A percentile compares a stretch with the other conserved stretches of the same genome.
phyloP scores from a whole-genome alignment of 1,140 invertebrate genomes.

The Rhynchophorus ferrugineus region DNA sequence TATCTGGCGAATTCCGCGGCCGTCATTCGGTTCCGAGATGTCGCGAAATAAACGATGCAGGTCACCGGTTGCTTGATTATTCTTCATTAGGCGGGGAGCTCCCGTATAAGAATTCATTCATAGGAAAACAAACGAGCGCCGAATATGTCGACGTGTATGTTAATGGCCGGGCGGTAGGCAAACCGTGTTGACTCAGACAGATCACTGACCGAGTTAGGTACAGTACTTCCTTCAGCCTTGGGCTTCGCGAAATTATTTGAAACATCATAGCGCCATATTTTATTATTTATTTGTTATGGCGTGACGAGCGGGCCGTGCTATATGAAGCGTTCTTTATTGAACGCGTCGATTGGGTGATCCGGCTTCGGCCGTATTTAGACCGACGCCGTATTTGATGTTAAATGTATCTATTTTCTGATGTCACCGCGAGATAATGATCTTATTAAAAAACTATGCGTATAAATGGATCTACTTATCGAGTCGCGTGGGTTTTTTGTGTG shows the following conservation, averaged over 20 bases:
- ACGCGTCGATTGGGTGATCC: too few species aligned
- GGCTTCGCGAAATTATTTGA: not conserved
- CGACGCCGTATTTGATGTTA: too few species aligned
- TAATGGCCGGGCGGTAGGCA: not conserved
- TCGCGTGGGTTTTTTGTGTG: too few species aligned
- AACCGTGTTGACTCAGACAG: not conserved
- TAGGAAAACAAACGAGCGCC: too few species aligned
- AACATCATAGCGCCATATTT: not conserved
- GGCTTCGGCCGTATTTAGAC: too few species aligned
- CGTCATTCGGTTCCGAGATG: too few species aligned
- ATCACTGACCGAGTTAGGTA: not conserved
- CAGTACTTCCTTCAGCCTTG: not conserved
- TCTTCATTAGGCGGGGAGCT: not conserved
- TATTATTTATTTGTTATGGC: not conserved
- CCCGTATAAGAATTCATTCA: not conserved
- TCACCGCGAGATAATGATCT: too few species aligned
- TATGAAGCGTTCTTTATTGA: too few species aligned
- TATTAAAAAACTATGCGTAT: too few species aligned
- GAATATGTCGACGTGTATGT: not conserved
- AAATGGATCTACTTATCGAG: too few species aligned
- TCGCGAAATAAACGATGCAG: not conserved
- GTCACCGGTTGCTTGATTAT: not conserved
- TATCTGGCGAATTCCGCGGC: not conserved
- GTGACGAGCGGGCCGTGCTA: not conserved
- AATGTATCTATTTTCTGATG: too few species aligned